Conservation (phyloP, 1,140 invertebrate species). For the Homarus americanus region DNA sequence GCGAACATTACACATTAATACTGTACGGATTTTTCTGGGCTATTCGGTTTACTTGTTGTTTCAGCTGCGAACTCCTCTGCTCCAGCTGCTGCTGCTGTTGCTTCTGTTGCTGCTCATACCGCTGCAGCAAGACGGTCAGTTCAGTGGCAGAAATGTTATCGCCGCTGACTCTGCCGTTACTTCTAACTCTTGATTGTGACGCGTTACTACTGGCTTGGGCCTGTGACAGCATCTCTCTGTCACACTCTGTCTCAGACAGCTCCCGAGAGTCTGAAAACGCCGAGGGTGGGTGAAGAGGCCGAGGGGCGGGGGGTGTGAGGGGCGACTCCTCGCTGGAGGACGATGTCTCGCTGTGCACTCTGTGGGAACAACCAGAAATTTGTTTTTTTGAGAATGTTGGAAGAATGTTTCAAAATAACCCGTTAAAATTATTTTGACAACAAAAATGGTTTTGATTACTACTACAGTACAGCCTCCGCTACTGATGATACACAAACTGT, state of each 20-base stretch:
- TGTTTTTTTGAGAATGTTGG: no score
- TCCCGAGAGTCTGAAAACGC: constrained; percentile 56
- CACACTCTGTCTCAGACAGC: constrained; percentile 55
- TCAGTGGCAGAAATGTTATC: neutral
- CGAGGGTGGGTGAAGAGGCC: constrained; percentile 54
- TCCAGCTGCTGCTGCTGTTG: neutral
- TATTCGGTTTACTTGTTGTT: no score
- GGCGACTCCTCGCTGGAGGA: constrained; percentile 28
- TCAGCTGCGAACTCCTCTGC: no score
- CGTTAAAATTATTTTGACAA: no score
- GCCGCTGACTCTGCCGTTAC: neutral
- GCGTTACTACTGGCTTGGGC: neutral
- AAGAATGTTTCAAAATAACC: no score
- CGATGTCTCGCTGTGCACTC: constrained; percentile 36
- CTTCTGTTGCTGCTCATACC: neutral
- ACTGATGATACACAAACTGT: no score
- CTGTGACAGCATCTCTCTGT: constrained; percentile 33
- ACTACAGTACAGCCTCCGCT: no score
- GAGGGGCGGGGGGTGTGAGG: constrained; percentile 35
- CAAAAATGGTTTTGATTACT: no score
- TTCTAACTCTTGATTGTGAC: neutral
- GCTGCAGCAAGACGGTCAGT: constrained; percentile 12
- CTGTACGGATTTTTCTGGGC: constrained; percentile 16
- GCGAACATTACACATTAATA: constrained; percentile 20
- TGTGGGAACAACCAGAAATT: neutral